phyloP scores from a whole-genome alignment of 2,888 invertebrate species.

The Ellobium chinense region DNA sequence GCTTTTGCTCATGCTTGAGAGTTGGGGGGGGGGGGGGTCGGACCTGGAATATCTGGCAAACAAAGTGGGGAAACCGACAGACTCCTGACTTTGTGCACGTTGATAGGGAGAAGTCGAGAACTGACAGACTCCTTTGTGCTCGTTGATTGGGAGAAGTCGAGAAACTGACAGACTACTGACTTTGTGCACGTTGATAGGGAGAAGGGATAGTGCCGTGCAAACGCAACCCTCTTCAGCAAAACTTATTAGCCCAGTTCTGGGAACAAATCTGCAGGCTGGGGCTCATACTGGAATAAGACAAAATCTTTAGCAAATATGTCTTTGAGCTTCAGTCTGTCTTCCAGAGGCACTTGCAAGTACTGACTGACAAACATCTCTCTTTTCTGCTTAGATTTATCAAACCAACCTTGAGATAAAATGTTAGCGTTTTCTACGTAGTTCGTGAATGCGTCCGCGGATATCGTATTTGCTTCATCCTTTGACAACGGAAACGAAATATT shows the following conservation, averaged over 20 bases:
- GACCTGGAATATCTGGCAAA: too few species aligned
- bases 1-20: too few species aligned
- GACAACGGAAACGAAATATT: constrained; percentile 55
- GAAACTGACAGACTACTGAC: too few species aligned
- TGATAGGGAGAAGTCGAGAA: too few species aligned
- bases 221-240: too few species aligned
- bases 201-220: too few species aligned
- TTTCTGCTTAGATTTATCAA: constrained; percentile 49
- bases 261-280: not conserved
- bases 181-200: too few species aligned
- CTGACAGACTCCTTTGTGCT: too few species aligned
- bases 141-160: too few species aligned
- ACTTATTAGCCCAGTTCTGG: not conserved
- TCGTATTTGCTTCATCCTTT: constrained; percentile 35
- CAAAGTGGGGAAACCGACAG: too few species aligned
- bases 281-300: not conserved
- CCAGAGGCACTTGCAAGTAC: constrained; percentile 49
- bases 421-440: constrained; percentile 52
- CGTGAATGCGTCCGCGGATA: constrained; percentile 51
- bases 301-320: not conserved
- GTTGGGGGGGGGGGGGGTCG: too few species aligned
- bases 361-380: constrained; percentile 56
- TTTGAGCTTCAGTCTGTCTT: not conserved
- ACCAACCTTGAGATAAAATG: constrained; percentile 51
- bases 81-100: too few species aligned